Base-by-base conservation (phyloP, 2,113 vertebrate species). In the Odocoileus hemionus region DNA sequence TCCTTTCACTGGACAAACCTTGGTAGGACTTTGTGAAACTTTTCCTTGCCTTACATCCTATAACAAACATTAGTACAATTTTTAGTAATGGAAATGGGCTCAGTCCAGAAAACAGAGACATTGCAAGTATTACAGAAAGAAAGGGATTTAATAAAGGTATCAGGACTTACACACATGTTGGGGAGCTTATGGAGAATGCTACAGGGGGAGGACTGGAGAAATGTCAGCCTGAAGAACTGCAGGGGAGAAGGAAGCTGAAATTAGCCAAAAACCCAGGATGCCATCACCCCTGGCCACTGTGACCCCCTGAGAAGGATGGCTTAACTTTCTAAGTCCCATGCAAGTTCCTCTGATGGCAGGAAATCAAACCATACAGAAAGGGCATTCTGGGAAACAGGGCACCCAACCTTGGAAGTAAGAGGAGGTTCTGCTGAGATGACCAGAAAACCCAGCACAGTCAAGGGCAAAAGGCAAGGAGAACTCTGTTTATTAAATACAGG, bases 251-350 rank as follows among this genome's bases (percentile, higher is more conserved):
- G 28, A 47, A 61, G 33, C 54, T 50, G 10, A 33, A 74, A 25
- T 67, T 4, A 80, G 52, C 58, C 36, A 23, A 45, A 74, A 89
- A 33, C 25, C 5, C 47, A 30, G 61, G 64, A 33, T 47, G 43
- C 7, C 25, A 47, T n/a, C 17, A 9, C 26, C 28, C 57, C 36
- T 52, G 6, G 91, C 17, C 70, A 36, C 70, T 0, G 0, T 26
- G 21, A 23, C 8, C 28, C 76, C 9, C 57, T 57, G 61, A 80
- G 74, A 85, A 50, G 39, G 17, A 78, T 3, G 19, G 23, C 21
- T 92, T 30, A 39, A 21, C 47, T 95, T 83, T 92, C 67, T 54
- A 84, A 52, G 39, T 52, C 43, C 17, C 30, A 26, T 0, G 1
- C 16, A 21, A 14, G 11, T 58, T 64, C 52, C 26, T 88, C 25